Conservation (phyloP, 2,113 vertebrate species). For the Eptatretus burgeri region DNA sequence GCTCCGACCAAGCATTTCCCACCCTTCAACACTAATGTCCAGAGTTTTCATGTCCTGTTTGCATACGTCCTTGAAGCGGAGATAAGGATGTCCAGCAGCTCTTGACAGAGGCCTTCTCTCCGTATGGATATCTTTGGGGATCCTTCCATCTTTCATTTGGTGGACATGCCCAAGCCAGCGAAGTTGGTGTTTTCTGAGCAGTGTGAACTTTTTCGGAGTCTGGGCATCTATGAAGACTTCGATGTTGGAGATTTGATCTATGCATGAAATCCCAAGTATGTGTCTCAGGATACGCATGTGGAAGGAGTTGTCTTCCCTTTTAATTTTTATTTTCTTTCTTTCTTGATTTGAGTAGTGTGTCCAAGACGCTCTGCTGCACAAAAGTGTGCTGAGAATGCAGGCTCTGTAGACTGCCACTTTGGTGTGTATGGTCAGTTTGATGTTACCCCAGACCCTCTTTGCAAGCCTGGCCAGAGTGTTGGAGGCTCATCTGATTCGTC, state of each 20-base stretch:
- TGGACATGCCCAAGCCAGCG: background rate
- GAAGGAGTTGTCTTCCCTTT: background rate
- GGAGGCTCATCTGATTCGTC: background rate
- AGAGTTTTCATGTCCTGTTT: background rate
- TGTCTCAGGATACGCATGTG: background rate
- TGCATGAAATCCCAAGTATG: background rate
- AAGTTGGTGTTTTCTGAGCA: background rate
- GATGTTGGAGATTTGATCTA: background rate
- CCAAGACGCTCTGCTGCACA: background rate
- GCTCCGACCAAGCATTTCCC: background rate
- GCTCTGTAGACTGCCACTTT: background rate
- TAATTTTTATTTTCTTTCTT: background rate
- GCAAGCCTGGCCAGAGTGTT: background rate
- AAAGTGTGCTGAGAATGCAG: background rate
- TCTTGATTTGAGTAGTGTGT: too few relatives aligned
- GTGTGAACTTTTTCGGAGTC: background rate
- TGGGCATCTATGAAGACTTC: background rate
- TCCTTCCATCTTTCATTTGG: background rate
- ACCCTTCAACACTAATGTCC: background rate
- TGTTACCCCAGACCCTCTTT: background rate
- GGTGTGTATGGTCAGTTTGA: background rate
- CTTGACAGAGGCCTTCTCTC: background rate
- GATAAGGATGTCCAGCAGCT: background rate
- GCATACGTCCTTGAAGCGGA: background rate
- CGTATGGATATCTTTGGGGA: background rate